Conservation (phyloP, 1,140 invertebrate genomes). For the Vanessa tameamea region DNA sequence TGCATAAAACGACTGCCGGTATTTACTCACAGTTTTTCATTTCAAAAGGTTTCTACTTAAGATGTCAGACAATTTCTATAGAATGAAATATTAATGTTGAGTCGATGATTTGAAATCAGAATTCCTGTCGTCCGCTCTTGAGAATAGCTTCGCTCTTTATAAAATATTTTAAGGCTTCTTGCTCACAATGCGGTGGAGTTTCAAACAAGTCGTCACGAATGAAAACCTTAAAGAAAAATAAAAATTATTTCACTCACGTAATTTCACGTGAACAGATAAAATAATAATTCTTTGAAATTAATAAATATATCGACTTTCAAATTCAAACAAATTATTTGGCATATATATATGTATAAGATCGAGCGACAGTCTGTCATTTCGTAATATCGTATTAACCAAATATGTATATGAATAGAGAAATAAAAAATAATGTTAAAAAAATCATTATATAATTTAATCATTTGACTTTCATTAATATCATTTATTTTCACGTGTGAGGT, state of each 20-base stretch:
- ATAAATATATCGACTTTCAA: background rate
- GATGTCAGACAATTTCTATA: slow-evolving; percentile 24
- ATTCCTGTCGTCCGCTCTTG: slow-evolving; percentile 17
- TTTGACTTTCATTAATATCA: no score
- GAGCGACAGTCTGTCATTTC: no score
- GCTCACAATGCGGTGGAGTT: background rate
- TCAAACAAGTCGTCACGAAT: background rate
- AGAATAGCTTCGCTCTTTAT: slow-evolving; percentile 15
- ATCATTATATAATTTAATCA: no score
- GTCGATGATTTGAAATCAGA: slow-evolving; percentile 26
- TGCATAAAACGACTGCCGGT: slow-evolving; percentile 16
- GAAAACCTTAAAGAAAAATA: no score
- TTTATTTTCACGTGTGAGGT: no score
- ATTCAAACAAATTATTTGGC: no score
- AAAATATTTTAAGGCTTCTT: slow-evolving; percentile 12
- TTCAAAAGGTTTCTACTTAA: slow-evolving; percentile 22
- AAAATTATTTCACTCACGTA: no score
- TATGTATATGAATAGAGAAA: no score
- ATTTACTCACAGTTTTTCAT: slow-evolving; percentile 19
- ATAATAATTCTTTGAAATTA: background rate
- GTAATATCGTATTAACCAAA: no score
- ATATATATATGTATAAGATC: no score
- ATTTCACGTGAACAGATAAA: no score
- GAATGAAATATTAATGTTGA: slow-evolving; percentile 28
- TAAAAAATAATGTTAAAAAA: no score